Evolutionary conservation across 2,797 vertebrate species (phyloP).

Genomic region (Phaenicophaeus curvirostris): DNA sequence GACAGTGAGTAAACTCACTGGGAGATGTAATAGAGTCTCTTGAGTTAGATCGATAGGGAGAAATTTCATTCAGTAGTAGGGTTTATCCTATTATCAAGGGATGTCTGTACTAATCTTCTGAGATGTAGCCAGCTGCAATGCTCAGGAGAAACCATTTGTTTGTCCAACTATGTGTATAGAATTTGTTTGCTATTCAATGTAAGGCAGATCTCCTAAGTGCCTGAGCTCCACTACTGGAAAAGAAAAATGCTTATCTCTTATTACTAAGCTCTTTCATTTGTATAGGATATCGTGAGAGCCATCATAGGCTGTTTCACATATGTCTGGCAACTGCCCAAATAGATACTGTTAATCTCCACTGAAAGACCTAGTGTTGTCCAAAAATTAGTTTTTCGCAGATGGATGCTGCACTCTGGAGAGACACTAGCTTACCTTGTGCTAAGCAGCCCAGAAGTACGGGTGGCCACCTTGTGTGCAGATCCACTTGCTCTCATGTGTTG

Average conservation of each 20-base stretch:
- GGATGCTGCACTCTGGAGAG: background rate
- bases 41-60: background rate
- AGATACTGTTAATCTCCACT: background rate
- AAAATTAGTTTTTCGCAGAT: background rate
- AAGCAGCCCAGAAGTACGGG: background rate
- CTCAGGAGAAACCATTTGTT: background rate
- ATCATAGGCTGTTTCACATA: constrained; percentile 1
- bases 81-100: background rate
- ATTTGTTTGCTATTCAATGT: background rate
- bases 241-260: constrained; percentile 3
- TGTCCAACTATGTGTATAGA: background rate
- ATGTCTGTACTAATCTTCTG: background rate
- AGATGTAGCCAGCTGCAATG: background rate
- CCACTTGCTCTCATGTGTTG: background rate
- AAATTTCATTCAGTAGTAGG: background rate
- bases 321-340: constrained; percentile 38
- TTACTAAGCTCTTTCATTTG: constrained; percentile 26
- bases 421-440: background rate
- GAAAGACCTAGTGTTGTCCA: background rate
- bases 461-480: background rate
- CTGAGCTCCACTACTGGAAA: background rate
- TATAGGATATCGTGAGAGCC: constrained; percentile 3
- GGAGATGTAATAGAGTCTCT: background rate
- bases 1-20: background rate
- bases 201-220: background rate